phyloP scores from a whole-genome alignment of 2,888 invertebrate species.

The Pomacea canaliculata region DNA sequence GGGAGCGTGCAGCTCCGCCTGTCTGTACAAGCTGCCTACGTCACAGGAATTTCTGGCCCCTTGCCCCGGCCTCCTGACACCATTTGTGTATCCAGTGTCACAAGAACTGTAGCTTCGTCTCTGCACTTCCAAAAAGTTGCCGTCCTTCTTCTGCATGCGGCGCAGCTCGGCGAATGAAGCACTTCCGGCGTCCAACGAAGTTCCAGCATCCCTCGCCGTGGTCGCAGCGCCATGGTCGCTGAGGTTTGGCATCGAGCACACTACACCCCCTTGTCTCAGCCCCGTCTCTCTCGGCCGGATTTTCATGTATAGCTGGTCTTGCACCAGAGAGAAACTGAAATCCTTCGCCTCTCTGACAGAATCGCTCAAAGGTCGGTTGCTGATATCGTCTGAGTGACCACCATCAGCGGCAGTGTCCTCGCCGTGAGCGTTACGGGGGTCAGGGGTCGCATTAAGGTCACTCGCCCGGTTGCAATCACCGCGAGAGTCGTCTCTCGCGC shows the following conservation, averaged over 20 bases:
- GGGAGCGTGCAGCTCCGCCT: conserved; percentile 19
- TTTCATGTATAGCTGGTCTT: conserved; percentile 8
- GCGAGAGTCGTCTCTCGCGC: background rate
- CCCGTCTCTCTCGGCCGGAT: background rate
- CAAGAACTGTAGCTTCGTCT: background rate
- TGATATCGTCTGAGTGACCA: background rate
- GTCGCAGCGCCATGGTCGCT: background rate
- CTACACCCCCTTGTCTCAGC: conserved; percentile 3
- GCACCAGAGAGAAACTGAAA: background rate
- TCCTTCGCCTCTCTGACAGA: background rate
- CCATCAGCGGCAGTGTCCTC: background rate
- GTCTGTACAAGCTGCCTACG: conserved; percentile 19
- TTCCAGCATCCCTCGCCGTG: background rate
- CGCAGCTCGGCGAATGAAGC: too few relatives aligned
- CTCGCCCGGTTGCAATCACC: background rate
- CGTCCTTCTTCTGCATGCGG: background rate
- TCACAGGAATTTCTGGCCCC: conserved; percentile 30
- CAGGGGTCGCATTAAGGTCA: background rate
- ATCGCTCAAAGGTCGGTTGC: background rate
- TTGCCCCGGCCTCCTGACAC: background rate
- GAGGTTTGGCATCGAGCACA: conserved; percentile 32
- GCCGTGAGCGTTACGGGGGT: background rate
- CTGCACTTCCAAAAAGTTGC: background rate
- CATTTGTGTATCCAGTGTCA: background rate
- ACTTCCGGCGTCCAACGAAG: background rate